These are phyloP conservation scores for Holothuria glaberrima DNA, from an alignment of 35 echinoderm and acorn worm species.

Conservation along the genomic window DNA sequence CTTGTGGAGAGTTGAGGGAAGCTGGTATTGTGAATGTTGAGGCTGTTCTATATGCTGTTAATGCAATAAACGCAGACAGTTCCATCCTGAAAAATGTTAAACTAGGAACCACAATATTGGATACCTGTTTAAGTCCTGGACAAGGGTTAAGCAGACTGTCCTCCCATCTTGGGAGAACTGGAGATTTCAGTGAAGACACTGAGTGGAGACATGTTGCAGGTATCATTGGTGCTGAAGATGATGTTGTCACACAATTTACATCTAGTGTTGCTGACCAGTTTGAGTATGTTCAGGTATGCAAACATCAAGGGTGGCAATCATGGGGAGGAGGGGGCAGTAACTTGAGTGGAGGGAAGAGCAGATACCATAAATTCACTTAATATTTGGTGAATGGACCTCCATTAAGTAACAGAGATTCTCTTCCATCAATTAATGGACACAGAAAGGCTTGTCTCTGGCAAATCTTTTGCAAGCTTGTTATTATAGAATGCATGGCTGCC, in stretches of 20 bases:
- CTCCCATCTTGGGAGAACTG: slow-evolving; percentile 49
- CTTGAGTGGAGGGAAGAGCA: too few relatives aligned
- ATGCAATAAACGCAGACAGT: slow-evolving; percentile 71
- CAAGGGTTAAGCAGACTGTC: slow-evolving; percentile 66
- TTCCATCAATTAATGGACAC: too few relatives aligned
- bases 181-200: slow-evolving; percentile 14
- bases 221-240: slow-evolving; percentile 63
- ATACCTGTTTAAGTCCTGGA: slow-evolving; percentile 69
- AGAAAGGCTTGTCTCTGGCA: too few relatives aligned
- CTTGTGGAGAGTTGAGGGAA: slow-evolving; percentile 63
- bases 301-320: background rate
- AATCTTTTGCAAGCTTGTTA: too few relatives aligned
- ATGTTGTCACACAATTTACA: slow-evolving; percentile 16
- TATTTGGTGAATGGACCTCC: too few relatives aligned
- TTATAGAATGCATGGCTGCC: too few relatives aligned
- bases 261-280: slow-evolving; percentile 58
- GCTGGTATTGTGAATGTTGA: slow-evolving; percentile 77
- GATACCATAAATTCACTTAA: too few relatives aligned
- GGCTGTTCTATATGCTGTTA: slow-evolving; percentile 85
- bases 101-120: slow-evolving; percentile 75
- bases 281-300: slow-evolving; percentile 67
- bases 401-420: too few relatives aligned
- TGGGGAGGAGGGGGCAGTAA: too few relatives aligned
- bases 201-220: slow-evolving; percentile 69
- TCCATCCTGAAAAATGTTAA: slow-evolving; percentile 67